Conservation (phyloP, 2,113 vertebrate species). For the Bombycilla garrulus region DNA sequence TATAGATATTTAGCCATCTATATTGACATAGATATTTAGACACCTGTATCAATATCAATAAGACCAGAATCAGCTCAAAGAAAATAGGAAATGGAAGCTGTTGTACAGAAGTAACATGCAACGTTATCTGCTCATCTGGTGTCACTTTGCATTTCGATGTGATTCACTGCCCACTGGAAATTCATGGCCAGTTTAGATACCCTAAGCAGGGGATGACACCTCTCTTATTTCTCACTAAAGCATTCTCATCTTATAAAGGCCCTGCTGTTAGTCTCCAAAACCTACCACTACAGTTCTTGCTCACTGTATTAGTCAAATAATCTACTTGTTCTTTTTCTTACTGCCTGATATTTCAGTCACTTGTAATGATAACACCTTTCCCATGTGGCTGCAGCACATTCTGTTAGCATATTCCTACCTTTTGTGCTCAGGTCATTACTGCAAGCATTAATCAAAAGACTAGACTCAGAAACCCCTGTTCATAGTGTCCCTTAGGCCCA, state of each 20-base stretch:
- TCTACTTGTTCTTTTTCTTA: background rate
- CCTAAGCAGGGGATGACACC: background rate
- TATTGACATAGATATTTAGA: background rate
- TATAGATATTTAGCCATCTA: background rate
- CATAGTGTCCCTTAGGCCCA: background rate
- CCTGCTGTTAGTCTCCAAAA: background rate
- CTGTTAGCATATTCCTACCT: background rate
- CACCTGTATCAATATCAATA: background rate
- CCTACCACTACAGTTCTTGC: background rate
- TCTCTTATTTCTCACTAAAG: background rate
- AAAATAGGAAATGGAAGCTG: background rate
- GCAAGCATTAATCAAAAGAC: conserved; percentile 8
- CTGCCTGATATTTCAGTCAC: background rate
- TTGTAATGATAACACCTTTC: background rate
- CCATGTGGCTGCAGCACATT: background rate
- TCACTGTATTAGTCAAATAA: background rate
- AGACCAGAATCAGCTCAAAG: background rate
- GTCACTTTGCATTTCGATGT: background rate
- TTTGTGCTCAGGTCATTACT: conserved; percentile 14
- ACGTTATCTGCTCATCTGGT: background rate
- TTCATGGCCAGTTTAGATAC: background rate
- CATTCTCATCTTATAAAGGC: background rate
- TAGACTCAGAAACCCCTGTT: background rate
- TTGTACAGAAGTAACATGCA: background rate
- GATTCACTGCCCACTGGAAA: background rate